Base-by-base conservation (phyloP, 2,113 vertebrate species). In the Solea senegalensis region DNA sequence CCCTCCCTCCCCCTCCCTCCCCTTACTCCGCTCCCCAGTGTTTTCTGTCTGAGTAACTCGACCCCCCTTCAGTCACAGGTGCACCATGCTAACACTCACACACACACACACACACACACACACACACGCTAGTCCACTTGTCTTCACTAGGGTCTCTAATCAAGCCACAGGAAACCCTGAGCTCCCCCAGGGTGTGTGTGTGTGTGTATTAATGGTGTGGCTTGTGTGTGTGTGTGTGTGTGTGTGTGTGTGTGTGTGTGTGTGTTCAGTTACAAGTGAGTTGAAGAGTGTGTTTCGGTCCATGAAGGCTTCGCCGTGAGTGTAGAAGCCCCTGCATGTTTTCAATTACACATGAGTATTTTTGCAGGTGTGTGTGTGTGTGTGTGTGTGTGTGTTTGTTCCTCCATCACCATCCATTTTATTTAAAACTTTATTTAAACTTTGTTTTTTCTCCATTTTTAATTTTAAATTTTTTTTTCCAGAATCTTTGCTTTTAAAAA, bases 91-190 rank as follows among this genome's bases (percentile, higher is more conserved):
- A 88, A 88, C 49, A 68, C 62, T 70, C 71, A 63, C 65, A 65
- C 77, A 70, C 59, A 72, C 58, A 76, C 71, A 73, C 86, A n/a
- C n/a, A n/a, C n/a, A n/a, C n/a, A n/a, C n/a, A n/a, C n/a, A n/a
- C n/a, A n/a, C n/a, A n/a, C n/a, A n/a, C n/a, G n/a, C n/a, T n/a
- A 83, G 84, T 87, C 92, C 95, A 96, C 96, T 96, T 96, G 94
- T 96, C 95, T 96, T 95, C 92, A 82, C 93, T 93, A 87, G n/a
- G 94, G 91, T 73, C 92, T 76, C 90, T 94, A 95, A 96, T 95
- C 95, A 95, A 95, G 88, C 93, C 87, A 93, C 95, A 94, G 93
- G 92, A 94, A 92, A 88, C n/a, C 84, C 62, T 65, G 65, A 72
- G 81, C 89, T 92, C n/a, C 90, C 89, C 63, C 80, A 53, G n/a